Evolutionary conservation across 2,113 vertebrate genomes (phyloP).

Genomic region (Tachysurus fulvidraco): DNA sequence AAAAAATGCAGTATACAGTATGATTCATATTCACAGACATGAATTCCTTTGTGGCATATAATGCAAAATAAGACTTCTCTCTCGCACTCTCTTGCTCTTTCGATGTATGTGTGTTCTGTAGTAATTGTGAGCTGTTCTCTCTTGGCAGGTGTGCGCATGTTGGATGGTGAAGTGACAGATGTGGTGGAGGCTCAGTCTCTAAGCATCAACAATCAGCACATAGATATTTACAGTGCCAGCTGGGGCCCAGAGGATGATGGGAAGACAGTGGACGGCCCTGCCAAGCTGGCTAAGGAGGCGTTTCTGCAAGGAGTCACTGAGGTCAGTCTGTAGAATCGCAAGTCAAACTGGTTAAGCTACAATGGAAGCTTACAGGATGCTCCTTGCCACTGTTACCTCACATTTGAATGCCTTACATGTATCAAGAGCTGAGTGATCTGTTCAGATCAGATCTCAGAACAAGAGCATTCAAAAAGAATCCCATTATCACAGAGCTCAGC

Average conservation of each 20-base stretch:
- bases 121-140: conserved; percentile 22
- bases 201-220: conserved; percentile 90
- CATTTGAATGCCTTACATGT: background rate
- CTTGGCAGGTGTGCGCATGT: conserved; percentile 90
- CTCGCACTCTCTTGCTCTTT: conserved; percentile 16
- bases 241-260: conserved; percentile 96
- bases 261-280: conserved; percentile 94
- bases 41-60: background rate
- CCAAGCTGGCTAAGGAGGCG: conserved; percentile 91
- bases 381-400: background rate
- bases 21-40: background rate
- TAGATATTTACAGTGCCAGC: conserved; percentile 92
- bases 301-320: conserved; percentile 90
- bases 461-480: conserved; percentile 19
- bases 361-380: background rate
- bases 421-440: background rate
- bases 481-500: background rate
- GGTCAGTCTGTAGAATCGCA: conserved; percentile 70
- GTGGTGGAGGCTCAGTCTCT: conserved; percentile 94
- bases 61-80: background rate
- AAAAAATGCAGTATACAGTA: background rate
- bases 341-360: background rate
- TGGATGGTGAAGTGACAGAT: conserved; percentile 97
- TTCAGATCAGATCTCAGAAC: background rate
- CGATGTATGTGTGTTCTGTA: conserved; percentile 10